Evolutionary conservation across 2,888 invertebrate genomes (phyloP), one percentile per base, ranked within the genome.

Genomic region (Calliopum simillimum): DNA sequence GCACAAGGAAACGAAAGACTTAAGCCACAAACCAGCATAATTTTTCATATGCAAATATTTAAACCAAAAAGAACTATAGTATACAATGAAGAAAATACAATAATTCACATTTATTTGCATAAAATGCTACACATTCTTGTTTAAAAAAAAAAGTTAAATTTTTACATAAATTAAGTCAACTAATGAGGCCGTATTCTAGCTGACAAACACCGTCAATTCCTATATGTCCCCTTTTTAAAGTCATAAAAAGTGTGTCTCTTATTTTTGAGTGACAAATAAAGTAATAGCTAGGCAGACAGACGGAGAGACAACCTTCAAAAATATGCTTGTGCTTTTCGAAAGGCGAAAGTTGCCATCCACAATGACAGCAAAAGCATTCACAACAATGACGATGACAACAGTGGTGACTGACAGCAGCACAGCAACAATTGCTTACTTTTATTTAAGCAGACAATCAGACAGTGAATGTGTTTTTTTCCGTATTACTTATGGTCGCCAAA

Each of bases 1-100:
- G 12, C 2, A 14, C 21, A 51, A 49, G 23, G 4, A 63, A 65
- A 65, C 51, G 43, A 51, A 65, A 65, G 65, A 65, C 65, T 65
- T 51, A 33, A 65, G 51, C 53, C 65, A 33, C 41, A 55, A 41
- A 65, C 51, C 33, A 21, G 16, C 33, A 43, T 25, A 3, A 53
- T 51, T 51, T 21, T 21, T 51, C 33, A 33, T 33, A 16, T n/a
- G n/a, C 14, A n/a, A 49, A 12, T n/a, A 2, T n/a, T 16, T 16
- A 3, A 51, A n/a, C 21, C 12, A n/a, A 21, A 12, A 21, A 21
- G 51, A 51, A 51, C 2, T 49, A 16, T n/a, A 3, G 0, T 49
- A 16, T 8, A 33, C 33, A 33, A 4, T 8, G 5, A 8, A 1
- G 8, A 33, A 33, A 2, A 8, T 8, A 4, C 5, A 3, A 33